Evolutionary conservation across 2,888 invertebrate species (phyloP).

Genomic region (Danaus chrysippus): DNA sequence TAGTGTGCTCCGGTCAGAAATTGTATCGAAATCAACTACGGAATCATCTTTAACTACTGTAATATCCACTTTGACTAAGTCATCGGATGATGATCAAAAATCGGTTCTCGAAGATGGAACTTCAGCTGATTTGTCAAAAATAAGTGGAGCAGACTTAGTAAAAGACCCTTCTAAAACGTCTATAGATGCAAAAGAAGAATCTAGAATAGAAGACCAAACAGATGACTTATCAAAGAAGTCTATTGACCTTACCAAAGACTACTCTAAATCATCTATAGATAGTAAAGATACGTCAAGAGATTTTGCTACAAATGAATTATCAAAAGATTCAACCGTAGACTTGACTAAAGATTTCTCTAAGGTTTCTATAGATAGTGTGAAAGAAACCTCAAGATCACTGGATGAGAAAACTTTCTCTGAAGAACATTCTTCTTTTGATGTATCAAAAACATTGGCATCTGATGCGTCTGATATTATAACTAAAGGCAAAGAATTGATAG

Average conservation of each 20-base stretch:
- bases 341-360: constrained; percentile 70
- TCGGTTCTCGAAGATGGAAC: constrained; percentile 70
- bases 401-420: constrained; percentile 74
- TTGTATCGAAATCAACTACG: constrained; percentile 71
- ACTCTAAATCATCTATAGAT: constrained; percentile 73
- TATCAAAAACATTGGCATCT: constrained; percentile 73
- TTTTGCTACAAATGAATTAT: constrained; percentile 72
- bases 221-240: constrained; percentile 74
- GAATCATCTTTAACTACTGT: constrained; percentile 73
- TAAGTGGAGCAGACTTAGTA: constrained; percentile 67
- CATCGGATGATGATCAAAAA: constrained; percentile 70
- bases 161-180: constrained; percentile 71
- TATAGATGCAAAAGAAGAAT: constrained; percentile 65
- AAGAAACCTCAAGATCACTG: constrained; percentile 67
- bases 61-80: constrained; percentile 67
- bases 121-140: constrained; percentile 70
- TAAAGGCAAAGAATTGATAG: constrained; percentile 62
- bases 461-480: constrained; percentile 68
- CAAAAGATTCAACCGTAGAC: constrained; percentile 73
- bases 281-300: constrained; percentile 74
- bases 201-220: constrained; percentile 53
- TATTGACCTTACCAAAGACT: constrained; percentile 69
- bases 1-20: constrained; percentile 53
- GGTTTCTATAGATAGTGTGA: constrained; percentile 70
- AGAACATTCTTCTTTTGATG: constrained; percentile 72